A percentile compares a stretch with the other conserved stretches of the same genome.
These are phyloP conservation scores for Eublepharis macularius DNA, from an alignment of 2,113 vertebrate species.

Conservation along the genomic window DNA sequence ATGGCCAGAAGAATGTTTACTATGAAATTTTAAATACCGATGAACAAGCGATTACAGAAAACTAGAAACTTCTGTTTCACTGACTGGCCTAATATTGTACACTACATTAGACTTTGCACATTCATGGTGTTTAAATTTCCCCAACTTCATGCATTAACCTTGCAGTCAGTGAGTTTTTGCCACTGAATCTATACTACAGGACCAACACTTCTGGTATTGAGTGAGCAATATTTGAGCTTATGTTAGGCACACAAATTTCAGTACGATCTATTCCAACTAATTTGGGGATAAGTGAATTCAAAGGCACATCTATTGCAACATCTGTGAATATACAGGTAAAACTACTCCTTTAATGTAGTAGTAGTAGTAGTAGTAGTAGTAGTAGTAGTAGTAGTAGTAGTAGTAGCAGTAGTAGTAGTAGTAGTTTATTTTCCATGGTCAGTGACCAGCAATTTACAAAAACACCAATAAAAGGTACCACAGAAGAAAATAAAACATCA, in stretches of 20 bases:
- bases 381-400: too few species aligned
- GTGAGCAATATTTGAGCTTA: background rate
- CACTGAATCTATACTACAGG: background rate
- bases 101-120: background rate
- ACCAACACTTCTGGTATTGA: too few species aligned
- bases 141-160: background rate
- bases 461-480: too few species aligned
- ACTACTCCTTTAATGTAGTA: too few species aligned
- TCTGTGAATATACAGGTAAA: rapidly evolving
- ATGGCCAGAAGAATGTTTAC: background rate
- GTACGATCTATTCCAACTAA: background rate
- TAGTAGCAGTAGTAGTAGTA: too few species aligned
- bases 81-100: background rate
- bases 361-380: too few species aligned
- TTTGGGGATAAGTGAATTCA: background rate
- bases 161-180: background rate
- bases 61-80: background rate
- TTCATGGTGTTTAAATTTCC: background rate
- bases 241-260: background rate
- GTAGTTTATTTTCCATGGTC: too few species aligned
- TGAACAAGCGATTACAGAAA: background rate
- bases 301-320: background rate
- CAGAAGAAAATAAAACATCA: too few species aligned
- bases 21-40: background rate
- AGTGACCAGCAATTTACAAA: too few species aligned